Conservation (phyloP, 2,113 vertebrate species). For the Notarius quadriscutis region DNA sequence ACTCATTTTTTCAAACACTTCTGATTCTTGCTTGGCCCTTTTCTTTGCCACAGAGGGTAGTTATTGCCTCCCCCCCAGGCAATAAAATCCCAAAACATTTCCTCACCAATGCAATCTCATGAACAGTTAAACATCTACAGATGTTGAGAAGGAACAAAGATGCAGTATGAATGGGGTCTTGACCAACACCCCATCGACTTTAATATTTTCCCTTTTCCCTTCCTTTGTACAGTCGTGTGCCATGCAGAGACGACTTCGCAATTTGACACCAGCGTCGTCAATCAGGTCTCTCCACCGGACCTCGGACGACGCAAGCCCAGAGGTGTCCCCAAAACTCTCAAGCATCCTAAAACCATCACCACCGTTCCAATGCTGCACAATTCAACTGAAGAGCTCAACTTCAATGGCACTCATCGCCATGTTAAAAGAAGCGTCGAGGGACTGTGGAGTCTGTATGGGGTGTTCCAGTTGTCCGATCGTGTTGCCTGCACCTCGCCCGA, state of each 20-base stretch:
- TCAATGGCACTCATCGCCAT: too few species aligned
- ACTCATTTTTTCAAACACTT: background rate
- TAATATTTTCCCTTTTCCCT: background rate
- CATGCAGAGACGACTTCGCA: slow-evolving; percentile 4
- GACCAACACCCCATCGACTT: background rate
- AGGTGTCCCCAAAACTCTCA: background rate
- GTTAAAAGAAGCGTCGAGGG: background rate
- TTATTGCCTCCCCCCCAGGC: background rate
- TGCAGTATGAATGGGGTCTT: background rate
- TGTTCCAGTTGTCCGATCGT: slow-evolving; percentile 61
- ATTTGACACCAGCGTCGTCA: slow-evolving; percentile 31
- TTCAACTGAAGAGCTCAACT: background rate
- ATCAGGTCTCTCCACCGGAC: background rate
- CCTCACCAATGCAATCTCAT: background rate
- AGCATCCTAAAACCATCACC: background rate
- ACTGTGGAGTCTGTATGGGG: slow-evolving; percentile 41
- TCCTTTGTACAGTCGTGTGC: slow-evolving; percentile 37
- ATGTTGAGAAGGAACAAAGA: too few species aligned
- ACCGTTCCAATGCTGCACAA: too few species aligned
- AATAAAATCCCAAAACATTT: background rate
- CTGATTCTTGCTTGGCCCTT: background rate
- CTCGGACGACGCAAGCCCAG: background rate
- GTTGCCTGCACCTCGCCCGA: slow-evolving; percentile 44
- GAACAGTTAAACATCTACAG: background rate
- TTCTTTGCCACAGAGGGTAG: background rate